These are phyloP conservation scores for Umimayanthus kanabou DNA, from an alignment of 92 coral and sea anemone genomes.

Conservation along the genomic window DNA sequence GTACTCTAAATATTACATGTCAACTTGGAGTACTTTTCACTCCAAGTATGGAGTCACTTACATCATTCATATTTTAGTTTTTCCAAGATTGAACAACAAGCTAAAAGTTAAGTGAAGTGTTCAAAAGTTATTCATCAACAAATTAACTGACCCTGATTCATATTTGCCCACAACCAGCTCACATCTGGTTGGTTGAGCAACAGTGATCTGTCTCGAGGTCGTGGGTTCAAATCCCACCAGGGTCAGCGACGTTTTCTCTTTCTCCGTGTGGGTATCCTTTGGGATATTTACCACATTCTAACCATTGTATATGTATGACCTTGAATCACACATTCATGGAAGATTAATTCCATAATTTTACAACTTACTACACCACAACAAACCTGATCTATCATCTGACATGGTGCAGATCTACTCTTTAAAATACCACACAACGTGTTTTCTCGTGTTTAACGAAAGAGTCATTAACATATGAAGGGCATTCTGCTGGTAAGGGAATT, in stretches of 20 bases:
- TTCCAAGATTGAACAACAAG: not conserved
- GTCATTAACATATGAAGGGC: conserved; percentile 14
- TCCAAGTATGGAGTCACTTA: not conserved
- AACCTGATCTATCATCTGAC: not conserved
- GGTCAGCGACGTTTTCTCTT: no score
- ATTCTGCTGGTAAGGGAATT: not conserved
- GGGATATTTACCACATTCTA: no score
- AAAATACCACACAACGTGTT: not conserved
- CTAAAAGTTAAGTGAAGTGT: not conserved
- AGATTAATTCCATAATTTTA: no score
- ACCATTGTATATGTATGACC: no score
- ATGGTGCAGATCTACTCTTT: not conserved
- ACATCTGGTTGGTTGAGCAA: no score
- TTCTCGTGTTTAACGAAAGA: conserved; percentile 4
- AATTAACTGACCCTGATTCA: not conserved
- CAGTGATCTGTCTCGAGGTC: no score
- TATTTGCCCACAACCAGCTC: no score
- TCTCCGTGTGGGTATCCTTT: no score
- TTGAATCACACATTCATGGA: not conserved
- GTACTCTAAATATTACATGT: no score
- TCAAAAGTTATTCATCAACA: not conserved
- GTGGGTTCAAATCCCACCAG: no score
- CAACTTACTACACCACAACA: not conserved
- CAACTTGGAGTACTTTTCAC: not conserved
- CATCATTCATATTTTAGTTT: no score